Base-by-base conservation (phyloP, 2,888 invertebrate species). In the Xylophagus ater region DNA sequence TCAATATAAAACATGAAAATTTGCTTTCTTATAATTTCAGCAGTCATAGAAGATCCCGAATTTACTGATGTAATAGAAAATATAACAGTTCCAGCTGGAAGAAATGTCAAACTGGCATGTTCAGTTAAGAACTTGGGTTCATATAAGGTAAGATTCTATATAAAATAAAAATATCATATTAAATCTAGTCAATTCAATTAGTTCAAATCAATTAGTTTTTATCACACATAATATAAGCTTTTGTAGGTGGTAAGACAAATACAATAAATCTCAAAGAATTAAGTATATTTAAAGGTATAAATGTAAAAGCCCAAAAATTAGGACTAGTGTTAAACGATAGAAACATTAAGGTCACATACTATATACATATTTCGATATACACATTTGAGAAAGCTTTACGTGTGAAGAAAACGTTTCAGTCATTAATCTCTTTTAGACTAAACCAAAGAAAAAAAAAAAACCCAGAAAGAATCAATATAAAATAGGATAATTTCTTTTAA, bases 21-120 rank as follows among this genome's bases (percentile, higher is more conserved):
- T 20, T 24, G 13, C 14, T 49, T 37, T 41, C 43, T 47, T 57
- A 55, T 68, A 68, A 63, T 78, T 79, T 45, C 76, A 83, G 75
- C 68, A 51, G 77, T 81, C 50, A 73, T 76, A 28, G 81, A 82
- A 55, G 89, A 89, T 67, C 90, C 90, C 2, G 87, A 88, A 65
- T 90, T 90, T 66, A 79, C 85, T 43, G 88, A 88, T 63, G 77
- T 82, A 55, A 89, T 90, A 56, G 83, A 86, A 62, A 90, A 90
- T 67, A 81, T 86, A 53, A 90, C 89, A 37, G 86, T 88, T 49
- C 83, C 89, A 44, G 66, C 66, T 45, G 65, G 65, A 44, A 53
- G 65, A 41, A 65, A 65, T 51, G 61, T 65, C 33, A 66, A 63
- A 53, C 54, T 65, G 51, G 64, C 65, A 35, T 65, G 65, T 44